phyloP scores from a whole-genome alignment of 2,797 vertebrate species.

The Semaprochilodus insignis region DNA sequence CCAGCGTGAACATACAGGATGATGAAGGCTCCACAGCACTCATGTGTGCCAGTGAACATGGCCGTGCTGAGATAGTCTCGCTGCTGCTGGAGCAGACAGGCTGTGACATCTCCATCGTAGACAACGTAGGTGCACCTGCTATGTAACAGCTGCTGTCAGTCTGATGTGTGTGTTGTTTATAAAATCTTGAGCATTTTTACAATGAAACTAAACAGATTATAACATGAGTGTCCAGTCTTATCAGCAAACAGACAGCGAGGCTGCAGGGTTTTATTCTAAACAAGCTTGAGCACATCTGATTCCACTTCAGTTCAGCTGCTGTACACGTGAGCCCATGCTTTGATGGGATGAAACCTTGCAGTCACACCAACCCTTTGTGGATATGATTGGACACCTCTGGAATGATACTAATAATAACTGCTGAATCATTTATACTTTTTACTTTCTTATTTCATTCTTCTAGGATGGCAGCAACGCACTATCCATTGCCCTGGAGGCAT shows the following conservation, averaged over 20 bases:
- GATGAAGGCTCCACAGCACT: slow-evolving; percentile 93
- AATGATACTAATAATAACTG: too few relatives aligned
- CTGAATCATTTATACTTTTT: neutral
- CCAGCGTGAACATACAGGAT: slow-evolving; percentile 89
- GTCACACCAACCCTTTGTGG: too few relatives aligned
- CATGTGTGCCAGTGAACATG: slow-evolving; percentile 96
- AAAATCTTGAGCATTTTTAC: neutral
- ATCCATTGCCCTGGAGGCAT: slow-evolving; percentile 84
- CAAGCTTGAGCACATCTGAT: too few relatives aligned
- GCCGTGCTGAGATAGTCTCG: slow-evolving; percentile 87
- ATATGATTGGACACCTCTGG: neutral
- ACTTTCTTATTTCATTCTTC: slow-evolving; percentile 26
- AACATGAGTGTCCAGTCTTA: too few relatives aligned
- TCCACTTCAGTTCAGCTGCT: too few relatives aligned
- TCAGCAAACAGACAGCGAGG: too few relatives aligned
- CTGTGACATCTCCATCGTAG: slow-evolving; percentile 86
- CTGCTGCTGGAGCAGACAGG: slow-evolving; percentile 88
- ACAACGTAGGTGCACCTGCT: slow-evolving; percentile 82
- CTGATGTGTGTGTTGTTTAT: too few relatives aligned
- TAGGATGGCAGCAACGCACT: slow-evolving; percentile 86
- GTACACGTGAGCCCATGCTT: too few relatives aligned
- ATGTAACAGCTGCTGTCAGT: neutral
- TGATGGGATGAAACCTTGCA: too few relatives aligned
- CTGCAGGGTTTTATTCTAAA: too few relatives aligned
- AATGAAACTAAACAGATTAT: neutral